Conservation (phyloP, 2,888 invertebrate species). For the Apotomis betuletana region DNA sequence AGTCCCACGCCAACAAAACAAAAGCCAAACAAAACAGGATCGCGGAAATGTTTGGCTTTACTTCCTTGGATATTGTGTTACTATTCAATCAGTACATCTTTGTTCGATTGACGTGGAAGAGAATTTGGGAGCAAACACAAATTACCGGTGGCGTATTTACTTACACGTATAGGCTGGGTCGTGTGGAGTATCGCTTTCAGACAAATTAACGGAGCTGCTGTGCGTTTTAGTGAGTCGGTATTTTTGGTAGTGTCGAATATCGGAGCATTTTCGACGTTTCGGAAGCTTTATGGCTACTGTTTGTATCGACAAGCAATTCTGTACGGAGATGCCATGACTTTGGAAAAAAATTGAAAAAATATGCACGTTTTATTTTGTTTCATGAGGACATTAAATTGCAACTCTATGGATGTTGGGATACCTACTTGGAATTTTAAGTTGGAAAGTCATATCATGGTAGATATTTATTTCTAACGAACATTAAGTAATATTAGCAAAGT, state of each 20-base stretch:
- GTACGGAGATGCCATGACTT: too few species aligned
- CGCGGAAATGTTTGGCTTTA: conserved; percentile 53
- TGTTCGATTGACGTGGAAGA: conserved; percentile 61
- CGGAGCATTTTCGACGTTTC: background rate
- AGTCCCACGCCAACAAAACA: conserved; percentile 26
- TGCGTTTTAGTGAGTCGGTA: conserved; percentile 36
- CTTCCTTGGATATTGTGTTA: conserved; percentile 65
- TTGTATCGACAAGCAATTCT: too few species aligned
- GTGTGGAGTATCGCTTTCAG: conserved; percentile 64
- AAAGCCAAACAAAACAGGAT: conserved; percentile 26
- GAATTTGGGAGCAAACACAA: conserved; percentile 61
- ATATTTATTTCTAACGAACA: too few species aligned
- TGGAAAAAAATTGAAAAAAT: too few species aligned
- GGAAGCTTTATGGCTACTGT: too few species aligned
- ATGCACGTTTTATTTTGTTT: too few species aligned
- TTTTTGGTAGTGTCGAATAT: conserved; percentile 20
- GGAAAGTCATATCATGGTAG: too few species aligned
- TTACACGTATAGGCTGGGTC: conserved; percentile 60
- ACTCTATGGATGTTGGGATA: too few species aligned
- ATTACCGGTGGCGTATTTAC: conserved; percentile 64
- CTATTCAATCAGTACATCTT: conserved; percentile 70
- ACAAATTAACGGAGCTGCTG: conserved; percentile 59
- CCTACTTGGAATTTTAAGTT: too few species aligned
- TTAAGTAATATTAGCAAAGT: too few species aligned
- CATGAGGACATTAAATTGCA: too few species aligned